Conservation (phyloP, 2,113 vertebrate species). For the Stigmatopora argus region DNA sequence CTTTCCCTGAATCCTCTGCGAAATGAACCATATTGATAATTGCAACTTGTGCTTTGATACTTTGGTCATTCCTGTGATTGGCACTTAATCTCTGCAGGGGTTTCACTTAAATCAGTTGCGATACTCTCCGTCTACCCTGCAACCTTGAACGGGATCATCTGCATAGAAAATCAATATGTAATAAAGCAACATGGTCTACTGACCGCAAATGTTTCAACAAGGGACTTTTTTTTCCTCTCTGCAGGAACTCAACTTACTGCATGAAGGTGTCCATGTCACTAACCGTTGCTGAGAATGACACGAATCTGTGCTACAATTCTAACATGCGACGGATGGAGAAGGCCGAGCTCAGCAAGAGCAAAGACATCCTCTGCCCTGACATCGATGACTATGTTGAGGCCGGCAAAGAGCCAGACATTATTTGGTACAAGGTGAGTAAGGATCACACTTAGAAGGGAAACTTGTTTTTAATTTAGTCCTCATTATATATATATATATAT, state of each 20-base stretch:
- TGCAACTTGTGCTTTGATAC: too few species aligned
- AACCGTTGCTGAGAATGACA: constrained; percentile 94
- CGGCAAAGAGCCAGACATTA: constrained; percentile 86
- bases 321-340: constrained; percentile 94
- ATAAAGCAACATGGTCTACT: not conserved
- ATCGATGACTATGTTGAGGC: constrained; percentile 89
- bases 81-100: too few species aligned
- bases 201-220: not conserved
- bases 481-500: too few species aligned
- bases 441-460: not conserved
- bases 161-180: not conserved
- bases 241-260: constrained; percentile 96
- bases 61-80: too few species aligned
- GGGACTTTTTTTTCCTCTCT: constrained; percentile 22
- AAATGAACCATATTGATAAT: too few species aligned
- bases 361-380: constrained; percentile 91
- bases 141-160: not conserved
- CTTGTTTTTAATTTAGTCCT: not conserved
- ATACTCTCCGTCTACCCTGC: not conserved
- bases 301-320: constrained; percentile 93
- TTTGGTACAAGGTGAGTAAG: constrained; percentile 91
- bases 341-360: constrained; percentile 96
- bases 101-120: not conserved
- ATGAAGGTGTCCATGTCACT: constrained; percentile 99
- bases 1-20: too few species aligned